Evolutionary conservation across 2,113 vertebrate genomes (phyloP).

Genomic region (Urocynchramus pylzowi): DNA sequence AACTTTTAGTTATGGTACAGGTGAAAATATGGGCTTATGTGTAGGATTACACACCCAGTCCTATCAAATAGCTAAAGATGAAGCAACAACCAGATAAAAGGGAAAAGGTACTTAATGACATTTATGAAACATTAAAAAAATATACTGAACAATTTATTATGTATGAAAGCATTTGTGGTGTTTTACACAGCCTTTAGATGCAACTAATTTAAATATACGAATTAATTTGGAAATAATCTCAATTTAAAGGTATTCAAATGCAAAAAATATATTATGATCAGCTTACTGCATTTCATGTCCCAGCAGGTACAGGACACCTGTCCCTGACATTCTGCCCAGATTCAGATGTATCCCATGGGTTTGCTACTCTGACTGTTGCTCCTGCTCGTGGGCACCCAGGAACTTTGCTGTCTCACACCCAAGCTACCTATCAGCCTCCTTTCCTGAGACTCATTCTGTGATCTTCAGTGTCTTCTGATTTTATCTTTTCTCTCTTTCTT

Average conservation of each 20-base stretch:
- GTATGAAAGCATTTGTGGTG: not conserved
- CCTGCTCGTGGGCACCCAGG: not conserved
- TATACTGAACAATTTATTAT: not conserved
- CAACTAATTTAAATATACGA: not conserved
- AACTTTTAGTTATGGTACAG: not conserved
- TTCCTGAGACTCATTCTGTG: not conserved
- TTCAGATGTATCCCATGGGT: not conserved
- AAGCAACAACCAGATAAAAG: not conserved
- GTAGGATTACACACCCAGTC: not conserved
- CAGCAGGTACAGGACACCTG: not conserved
- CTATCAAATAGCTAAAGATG: not conserved
- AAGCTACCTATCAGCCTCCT: fast-evolving
- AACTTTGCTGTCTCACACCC: not conserved
- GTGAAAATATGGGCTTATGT: not conserved
- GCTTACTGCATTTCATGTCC: not conserved
- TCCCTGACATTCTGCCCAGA: not conserved
- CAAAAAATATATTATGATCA: not conserved
- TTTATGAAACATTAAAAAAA: not conserved
- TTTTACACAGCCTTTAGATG: not conserved
- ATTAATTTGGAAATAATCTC: not conserved
- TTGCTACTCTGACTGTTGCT: not conserved
- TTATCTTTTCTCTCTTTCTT: not conserved
- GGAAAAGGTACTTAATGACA: not conserved
- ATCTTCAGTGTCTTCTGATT: not conserved
- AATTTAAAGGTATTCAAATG: not conserved